Percentiles rank a stretch among this genome's conserved stretches.
Evolutionary conservation across 1,140 invertebrate genomes (phyloP).

Genomic region (Zaprionus africanus): DNA sequence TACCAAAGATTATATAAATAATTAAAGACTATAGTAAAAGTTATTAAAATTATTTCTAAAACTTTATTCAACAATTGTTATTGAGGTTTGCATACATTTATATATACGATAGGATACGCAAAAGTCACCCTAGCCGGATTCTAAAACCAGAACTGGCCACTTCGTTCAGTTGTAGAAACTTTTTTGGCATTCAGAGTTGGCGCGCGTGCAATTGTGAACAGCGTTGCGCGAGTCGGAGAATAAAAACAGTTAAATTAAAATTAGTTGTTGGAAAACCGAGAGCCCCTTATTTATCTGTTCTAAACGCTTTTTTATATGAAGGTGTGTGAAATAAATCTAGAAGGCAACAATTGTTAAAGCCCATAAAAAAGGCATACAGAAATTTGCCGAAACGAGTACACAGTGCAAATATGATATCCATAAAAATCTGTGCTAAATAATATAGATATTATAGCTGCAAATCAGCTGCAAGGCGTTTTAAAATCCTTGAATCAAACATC

Average conservation of each 20-base stretch:
- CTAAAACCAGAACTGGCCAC: constrained; percentile 46
- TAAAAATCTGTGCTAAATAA: not conserved
- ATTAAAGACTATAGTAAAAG: not conserved
- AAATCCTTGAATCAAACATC: constrained; percentile 9
- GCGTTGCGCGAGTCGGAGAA: constrained; percentile 52
- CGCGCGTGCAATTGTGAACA: constrained; percentile 70
- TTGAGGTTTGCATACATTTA: not conserved
- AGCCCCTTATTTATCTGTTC: constrained; percentile 10
- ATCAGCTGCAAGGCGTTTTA: constrained; percentile 16
- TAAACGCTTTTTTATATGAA: constrained; percentile 58
- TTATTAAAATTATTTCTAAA: not conserved
- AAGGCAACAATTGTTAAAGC: not conserved
- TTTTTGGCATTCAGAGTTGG: constrained; percentile 77
- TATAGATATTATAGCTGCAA: constrained; percentile 2
- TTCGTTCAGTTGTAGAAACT: constrained; percentile 50
- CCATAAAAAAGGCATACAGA: constrained; percentile 23
- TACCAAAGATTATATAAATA: not conserved
- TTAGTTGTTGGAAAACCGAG: constrained; percentile 33
- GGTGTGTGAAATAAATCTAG: constrained; percentile 50
- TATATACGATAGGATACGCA: constrained; percentile 21
- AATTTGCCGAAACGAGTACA: constrained; percentile 20
- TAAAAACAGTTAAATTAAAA: constrained; percentile 60
- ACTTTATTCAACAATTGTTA: not conserved
- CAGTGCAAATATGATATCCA: constrained; percentile 10
- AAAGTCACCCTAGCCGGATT: constrained; percentile 12